Percentiles rank a stretch among this genome's conserved stretches.
Conservation (phyloP, 2,888 invertebrate genomes). For the Epinotia ramella region DNA sequence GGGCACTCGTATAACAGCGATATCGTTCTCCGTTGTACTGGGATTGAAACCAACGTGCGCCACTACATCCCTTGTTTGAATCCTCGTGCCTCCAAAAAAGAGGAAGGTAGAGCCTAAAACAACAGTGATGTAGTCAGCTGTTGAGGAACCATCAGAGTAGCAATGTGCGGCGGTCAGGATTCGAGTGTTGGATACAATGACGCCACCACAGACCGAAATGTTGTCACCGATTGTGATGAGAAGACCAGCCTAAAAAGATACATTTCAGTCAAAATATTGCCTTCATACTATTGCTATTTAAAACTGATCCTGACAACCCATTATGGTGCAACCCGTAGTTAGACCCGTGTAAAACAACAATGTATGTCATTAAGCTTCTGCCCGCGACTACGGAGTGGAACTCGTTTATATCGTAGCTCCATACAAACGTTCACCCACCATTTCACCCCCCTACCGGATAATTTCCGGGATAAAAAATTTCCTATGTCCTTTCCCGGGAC, state of each 20-base stretch:
- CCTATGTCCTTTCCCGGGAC: too few species aligned
- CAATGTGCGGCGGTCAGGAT: slow-evolving; percentile 46
- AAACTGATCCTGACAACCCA: too few species aligned
- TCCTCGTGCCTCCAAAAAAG: slow-evolving; percentile 48
- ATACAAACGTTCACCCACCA: too few species aligned
- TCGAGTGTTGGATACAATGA: slow-evolving; percentile 37
- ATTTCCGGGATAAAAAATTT: too few species aligned
- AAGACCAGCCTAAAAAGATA: slow-evolving; percentile 43
- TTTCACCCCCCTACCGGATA: too few species aligned
- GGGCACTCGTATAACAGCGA: slow-evolving; percentile 56
- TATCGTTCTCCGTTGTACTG: slow-evolving; percentile 56
- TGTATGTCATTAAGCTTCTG: too few species aligned
- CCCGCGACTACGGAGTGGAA: too few species aligned
- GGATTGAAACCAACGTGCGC: slow-evolving; percentile 57
- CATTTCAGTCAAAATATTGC: neutral
- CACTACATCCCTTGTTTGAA: slow-evolving; percentile 31
- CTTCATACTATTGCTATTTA: too few species aligned
- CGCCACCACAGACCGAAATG: slow-evolving; percentile 42
- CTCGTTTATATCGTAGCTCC: too few species aligned
- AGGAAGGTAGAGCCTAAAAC: slow-evolving; percentile 46
- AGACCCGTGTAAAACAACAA: too few species aligned
- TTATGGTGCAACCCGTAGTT: too few species aligned
- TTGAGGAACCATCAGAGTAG: slow-evolving; percentile 22
- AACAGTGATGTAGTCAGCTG: slow-evolving; percentile 32
- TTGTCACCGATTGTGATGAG: slow-evolving; percentile 26